These are phyloP conservation scores for Mormyrops boulengeri DNA, from an alignment of 2,797 vertebrate species.

Conservation along the genomic window DNA sequence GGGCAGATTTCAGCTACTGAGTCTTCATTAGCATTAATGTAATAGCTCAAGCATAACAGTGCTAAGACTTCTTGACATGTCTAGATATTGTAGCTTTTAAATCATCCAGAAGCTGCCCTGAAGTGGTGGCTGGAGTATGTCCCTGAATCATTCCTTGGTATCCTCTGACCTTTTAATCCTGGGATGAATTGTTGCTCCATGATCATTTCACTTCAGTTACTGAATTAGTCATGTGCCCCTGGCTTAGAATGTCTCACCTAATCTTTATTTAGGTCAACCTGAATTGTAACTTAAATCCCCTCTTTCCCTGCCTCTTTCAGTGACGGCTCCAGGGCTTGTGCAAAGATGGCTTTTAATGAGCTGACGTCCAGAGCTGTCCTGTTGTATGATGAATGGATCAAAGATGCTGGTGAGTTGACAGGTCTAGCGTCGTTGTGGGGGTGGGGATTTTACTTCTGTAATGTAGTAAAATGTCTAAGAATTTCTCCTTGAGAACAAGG, in stretches of 20 bases:
- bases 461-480: not conserved
- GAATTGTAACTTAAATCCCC: slow-evolving; percentile 4
- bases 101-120: not conserved
- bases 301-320: not conserved
- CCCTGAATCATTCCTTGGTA: not conserved
- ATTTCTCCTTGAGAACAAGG: too few species aligned
- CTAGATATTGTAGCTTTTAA: not conserved
- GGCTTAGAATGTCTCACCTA: slow-evolving; percentile 10
- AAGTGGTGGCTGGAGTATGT: not conserved
- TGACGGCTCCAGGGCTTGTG: slow-evolving; percentile 11
- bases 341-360: slow-evolving; percentile 74
- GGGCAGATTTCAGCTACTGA: not conserved
- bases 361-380: slow-evolving; percentile 71
- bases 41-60: not conserved
- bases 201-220: not conserved
- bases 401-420: slow-evolving; percentile 73
- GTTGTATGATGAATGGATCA: slow-evolving; percentile 81
- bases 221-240: not conserved
- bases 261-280: slow-evolving; percentile 8
- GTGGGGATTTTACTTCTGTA: not conserved
- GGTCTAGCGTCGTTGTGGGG: not conserved
- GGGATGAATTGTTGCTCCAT: not conserved
- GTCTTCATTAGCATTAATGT: not conserved
- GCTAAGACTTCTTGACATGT: not conserved
- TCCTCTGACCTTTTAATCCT: not conserved